A percentile compares a stretch with the other conserved stretches of the same genome.
Conservation (phyloP, 2,888 invertebrate genomes). For the Ischnus inquisitorius region DNA sequence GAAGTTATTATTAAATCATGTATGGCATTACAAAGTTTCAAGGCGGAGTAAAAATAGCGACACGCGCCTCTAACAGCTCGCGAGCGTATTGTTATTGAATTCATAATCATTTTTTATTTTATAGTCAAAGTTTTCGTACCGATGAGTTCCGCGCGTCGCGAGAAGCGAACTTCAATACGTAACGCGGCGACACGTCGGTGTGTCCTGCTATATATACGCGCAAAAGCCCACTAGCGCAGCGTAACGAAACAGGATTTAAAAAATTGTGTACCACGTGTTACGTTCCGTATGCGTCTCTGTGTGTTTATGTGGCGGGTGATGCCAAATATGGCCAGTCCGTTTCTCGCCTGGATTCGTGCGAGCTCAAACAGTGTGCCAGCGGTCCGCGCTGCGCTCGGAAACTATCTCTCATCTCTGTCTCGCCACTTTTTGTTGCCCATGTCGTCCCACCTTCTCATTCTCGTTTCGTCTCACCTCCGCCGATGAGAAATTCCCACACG, state of each 20-base stretch:
- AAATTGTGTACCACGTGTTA: constrained; percentile 35
- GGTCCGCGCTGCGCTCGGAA: neutral
- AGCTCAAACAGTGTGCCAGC: constrained; percentile 21
- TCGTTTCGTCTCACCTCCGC: constrained; percentile 40
- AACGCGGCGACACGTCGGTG: neutral
- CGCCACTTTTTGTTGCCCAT: constrained; percentile 29
- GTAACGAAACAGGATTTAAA: constrained; percentile 39
- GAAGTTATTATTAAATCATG: no score
- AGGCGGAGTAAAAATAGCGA: no score
- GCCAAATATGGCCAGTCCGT: constrained; percentile 77
- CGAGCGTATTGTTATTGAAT: no score
- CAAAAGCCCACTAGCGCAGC: constrained; percentile 34
- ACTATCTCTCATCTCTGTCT: constrained; percentile 33
- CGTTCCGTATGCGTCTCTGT: constrained; percentile 25
- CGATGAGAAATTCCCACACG: constrained; percentile 57
- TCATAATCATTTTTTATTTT: neutral
- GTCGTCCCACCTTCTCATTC: constrained; percentile 42
- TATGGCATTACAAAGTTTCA: no score
- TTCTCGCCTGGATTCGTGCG: constrained; percentile 73
- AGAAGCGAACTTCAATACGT: neutral
- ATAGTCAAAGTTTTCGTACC: neutral
- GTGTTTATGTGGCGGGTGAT: constrained; percentile 69
- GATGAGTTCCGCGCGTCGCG: constrained; percentile 16
- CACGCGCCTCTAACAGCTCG: no score
- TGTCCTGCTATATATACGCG: constrained; percentile 12